Percentiles rank a stretch among this genome's conserved stretches.
Evolutionary conservation across 2,797 vertebrate genomes (phyloP).

Genomic region (Balearica regulorum): DNA sequence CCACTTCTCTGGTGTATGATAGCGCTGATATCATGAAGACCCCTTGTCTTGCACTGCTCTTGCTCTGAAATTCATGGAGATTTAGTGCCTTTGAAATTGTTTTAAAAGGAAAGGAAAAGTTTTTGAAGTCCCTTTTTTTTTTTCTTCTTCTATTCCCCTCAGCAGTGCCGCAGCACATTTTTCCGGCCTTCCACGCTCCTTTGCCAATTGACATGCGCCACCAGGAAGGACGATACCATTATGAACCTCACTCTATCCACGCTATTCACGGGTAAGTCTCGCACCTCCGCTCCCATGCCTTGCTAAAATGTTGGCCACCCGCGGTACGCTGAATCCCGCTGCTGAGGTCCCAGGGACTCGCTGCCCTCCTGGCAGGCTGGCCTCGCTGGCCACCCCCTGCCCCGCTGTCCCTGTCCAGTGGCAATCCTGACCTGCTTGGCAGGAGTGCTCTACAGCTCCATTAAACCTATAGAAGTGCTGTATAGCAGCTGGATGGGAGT

Average conservation of each 20-base stretch:
- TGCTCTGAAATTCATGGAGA: conserved; percentile 81
- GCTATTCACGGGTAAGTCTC: conserved; percentile 89
- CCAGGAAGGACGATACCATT: conserved; percentile 96
- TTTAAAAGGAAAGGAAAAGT: conserved; percentile 71
- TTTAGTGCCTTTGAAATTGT: conserved; percentile 85
- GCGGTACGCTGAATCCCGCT: rapidly evolving
- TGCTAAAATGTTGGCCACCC: background rate
- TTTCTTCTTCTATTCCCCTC: conserved; percentile 49
- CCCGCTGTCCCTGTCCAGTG: background rate
- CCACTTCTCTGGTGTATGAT: conserved; percentile 86
- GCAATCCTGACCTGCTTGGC: background rate
- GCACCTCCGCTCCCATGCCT: background rate
- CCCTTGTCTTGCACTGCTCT: conserved; percentile 76
- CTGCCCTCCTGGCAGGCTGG: background rate
- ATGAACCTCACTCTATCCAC: conserved; percentile 92
- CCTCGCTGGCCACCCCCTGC: background rate
- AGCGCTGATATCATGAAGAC: conserved; percentile 78
- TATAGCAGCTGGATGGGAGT: background rate
- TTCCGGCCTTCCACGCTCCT: conserved; percentile 92
- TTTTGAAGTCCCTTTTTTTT: conserved; percentile 71
- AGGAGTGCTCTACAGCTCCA: background rate
- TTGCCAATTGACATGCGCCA: conserved; percentile 95
- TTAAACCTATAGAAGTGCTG: background rate
- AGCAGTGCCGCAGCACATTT: conserved; percentile 89
- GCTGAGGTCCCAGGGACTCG: background rate